Percentiles rank a stretch among this genome's conserved stretches.
These are phyloP conservation scores for Taeniopygia guttata DNA, from an alignment of 2,797 vertebrate genomes.

Conservation along the genomic window DNA sequence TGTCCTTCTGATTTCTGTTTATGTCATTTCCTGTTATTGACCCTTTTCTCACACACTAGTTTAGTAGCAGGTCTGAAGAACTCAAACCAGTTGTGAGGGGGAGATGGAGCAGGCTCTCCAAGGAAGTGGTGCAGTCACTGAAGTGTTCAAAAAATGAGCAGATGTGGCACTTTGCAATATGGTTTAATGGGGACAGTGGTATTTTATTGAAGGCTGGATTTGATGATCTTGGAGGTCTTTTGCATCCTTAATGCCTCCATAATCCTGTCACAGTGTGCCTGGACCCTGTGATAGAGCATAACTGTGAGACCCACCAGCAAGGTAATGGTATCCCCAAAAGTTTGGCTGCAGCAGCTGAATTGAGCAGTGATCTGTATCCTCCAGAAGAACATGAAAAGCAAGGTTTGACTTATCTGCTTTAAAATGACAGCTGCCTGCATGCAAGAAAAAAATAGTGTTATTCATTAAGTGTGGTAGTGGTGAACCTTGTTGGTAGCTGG, in stretches of 20 bases:
- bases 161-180: neutral
- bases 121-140: neutral
- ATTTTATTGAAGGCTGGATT: neutral
- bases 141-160: neutral
- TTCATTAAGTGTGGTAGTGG: neutral
- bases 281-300: fast-evolving
- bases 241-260: neutral
- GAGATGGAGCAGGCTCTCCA: neutral
- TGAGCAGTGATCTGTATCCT: neutral
- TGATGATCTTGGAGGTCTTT: neutral
- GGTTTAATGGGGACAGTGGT: neutral
- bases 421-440: neutral
- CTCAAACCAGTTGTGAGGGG: neutral
- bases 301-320: neutral
- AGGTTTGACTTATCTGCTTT: neutral
- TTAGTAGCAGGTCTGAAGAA: neutral
- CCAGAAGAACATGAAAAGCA: neutral
- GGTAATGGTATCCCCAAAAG: neutral
- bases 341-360: neutral
- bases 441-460: neutral
- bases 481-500: neutral
- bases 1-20: neutral
- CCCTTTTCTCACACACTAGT: neutral
- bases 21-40: neutral
- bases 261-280: neutral